Base-by-base conservation (phyloP, 2,113 vertebrate species). In the Lamprotornis superbus region DNA sequence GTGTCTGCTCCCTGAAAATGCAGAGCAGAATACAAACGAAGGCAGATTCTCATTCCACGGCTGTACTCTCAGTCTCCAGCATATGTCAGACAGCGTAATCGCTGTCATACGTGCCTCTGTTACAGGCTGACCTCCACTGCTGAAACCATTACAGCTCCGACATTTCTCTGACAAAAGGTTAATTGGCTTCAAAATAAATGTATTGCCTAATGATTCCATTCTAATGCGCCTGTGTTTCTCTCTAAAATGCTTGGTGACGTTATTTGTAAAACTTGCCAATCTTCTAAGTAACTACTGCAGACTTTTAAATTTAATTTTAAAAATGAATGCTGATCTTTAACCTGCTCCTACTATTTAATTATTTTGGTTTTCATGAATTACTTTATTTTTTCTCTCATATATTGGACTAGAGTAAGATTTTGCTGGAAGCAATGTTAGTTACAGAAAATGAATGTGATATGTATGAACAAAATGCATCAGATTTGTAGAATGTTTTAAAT, bases 181-280 rank as follows among this genome's bases (percentile, higher is more conserved):
- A 98, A 98, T 98, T 98, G 98, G 98, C 98, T 98, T 98, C 98
- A 98, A 98, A 98, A 98, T 98, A 98, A 98, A 98, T 98, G 98
- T 97, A 98, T 98, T 96, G 97, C 98, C 97, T 98, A 98, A 98
- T 98, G 98, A 97, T 97, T 98, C 97, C 97, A 93, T 98, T 97
- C 96, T 97, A 97, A 98, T 96, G 97, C 71, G 9, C 93, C 97
- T 83, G 83, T 95, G 96, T 97, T 98, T 97, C 97, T 97, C 94
- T 96, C 96, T 96, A 94, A 98, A 97, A 98, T 97, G 90, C 96
- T 97, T 84, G 46, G 95, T 94, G 98, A 97, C 96, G 94, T 97
- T 97, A 97, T 98, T 97, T 98, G 97, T 98, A 97, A 98, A 98
- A 98, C 97, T 97, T 98, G 97, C 98, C 98, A 98, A 93, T 97